Conservation (phyloP, 2,888 invertebrate genomes). For the Gonocerus acuteangulatus region DNA sequence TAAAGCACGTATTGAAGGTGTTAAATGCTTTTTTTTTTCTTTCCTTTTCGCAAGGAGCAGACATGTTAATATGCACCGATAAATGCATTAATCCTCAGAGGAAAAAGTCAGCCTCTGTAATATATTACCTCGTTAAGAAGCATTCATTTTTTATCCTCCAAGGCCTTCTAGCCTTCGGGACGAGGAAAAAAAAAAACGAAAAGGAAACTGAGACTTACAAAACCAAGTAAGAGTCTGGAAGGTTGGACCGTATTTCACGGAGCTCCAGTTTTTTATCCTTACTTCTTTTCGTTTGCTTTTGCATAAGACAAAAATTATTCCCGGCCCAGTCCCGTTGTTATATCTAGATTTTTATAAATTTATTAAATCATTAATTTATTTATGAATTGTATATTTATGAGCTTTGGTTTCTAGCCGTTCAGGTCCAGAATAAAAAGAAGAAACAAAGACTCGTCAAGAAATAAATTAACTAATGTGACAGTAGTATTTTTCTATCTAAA, state of each 20-base stretch:
- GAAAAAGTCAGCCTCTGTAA: background rate
- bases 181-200: background rate
- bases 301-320: background rate
- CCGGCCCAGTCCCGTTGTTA: too few species aligned
- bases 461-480: too few species aligned
- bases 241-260: background rate
- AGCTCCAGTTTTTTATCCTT: background rate
- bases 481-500: too few species aligned
- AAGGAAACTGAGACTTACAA: background rate
- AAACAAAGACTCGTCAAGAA: too few species aligned
- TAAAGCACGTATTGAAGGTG: too few species aligned
- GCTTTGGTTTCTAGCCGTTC: too few species aligned
- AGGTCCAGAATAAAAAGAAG: too few species aligned
- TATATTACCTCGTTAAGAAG: background rate
- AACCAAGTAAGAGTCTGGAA: background rate
- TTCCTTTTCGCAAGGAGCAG: background rate
- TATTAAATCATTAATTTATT: too few species aligned
- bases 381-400: too few species aligned
- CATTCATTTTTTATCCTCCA: background rate
- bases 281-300: too few species aligned
- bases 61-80: background rate
- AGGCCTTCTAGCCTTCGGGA: background rate
- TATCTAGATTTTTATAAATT: too few species aligned
- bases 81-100: background rate
- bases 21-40: too few species aligned